Base-by-base conservation (phyloP, 2,888 invertebrate genomes). In the Pantelozetes paolii region DNA sequence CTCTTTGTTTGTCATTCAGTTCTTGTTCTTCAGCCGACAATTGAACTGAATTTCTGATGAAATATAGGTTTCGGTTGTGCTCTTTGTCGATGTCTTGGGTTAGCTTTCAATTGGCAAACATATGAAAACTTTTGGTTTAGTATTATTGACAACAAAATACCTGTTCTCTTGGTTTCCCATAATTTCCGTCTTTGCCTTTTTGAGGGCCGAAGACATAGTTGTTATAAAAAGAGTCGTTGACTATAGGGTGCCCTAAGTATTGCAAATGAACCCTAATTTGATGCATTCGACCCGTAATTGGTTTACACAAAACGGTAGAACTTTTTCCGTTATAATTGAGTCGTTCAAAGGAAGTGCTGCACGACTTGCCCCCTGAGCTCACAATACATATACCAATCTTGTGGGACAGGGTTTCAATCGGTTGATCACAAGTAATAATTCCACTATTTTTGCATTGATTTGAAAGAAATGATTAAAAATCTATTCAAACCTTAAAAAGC, bases 241-340 rank as follows among this genome's bases (percentile, higher is more conserved):
- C 90, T 72, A 99, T 98, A 18, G 99, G 99, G 84, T 90, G 93
- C 57, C 98, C 94, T 80, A 99, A 86, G 83, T 91, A 99, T 84
- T 99, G 99, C 77, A 98, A 87, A 84, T 99, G 99, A 40, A 99
- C 96, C 77, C 99, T 87, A 79, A 99, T 99, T 85, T 99, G 99
- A 83, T 99, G 99, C 90, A 98, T 99, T 77, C 99, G 86, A 1
- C 99, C 99, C 0, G 98, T 98, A 81, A 91, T 89, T 0, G 98
- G 98, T 81, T 90, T 89, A 85, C 96, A 97, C 45, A 91, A 86
- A 11, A 99, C 95, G 36, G 97, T 91, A 81, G 97, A 97, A 0
- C 93, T 91, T 81, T 89, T 89, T 2, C 89, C 89, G 83, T 96
- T 93, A 84, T 86, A 94, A 40, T 92, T 92, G 72, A 98, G 84